Conservation (phyloP, 2,888 invertebrate genomes). For the Venusia cambrica region DNA sequence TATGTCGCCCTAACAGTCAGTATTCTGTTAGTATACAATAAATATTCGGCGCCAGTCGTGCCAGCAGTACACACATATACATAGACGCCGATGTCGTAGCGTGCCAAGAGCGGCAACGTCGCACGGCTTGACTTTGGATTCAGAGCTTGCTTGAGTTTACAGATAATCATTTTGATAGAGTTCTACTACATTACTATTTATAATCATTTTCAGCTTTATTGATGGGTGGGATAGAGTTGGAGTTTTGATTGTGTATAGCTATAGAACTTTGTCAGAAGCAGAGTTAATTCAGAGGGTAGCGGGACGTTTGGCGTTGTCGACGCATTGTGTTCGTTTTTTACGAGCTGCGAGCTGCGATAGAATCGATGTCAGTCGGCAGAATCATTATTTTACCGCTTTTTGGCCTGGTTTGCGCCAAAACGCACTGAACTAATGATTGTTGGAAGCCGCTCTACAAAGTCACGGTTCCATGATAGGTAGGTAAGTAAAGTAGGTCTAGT, state of each 20-base stretch:
- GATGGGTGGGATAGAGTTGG: slow-evolving; percentile 12
- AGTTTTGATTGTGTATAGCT: slow-evolving; percentile 13
- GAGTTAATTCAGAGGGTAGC: slow-evolving; percentile 63
- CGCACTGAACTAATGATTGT: slow-evolving; percentile 16
- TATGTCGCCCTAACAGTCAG: slow-evolving; percentile 70
- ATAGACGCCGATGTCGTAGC: slow-evolving; percentile 68
- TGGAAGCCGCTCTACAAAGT: slow-evolving; percentile 13
- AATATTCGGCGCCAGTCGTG: slow-evolving; percentile 81
- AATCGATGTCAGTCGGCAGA: slow-evolving; percentile 81
- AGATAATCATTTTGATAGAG: slow-evolving; percentile 43
- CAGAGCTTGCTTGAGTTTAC: slow-evolving; percentile 65
- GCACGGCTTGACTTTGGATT: slow-evolving; percentile 63
- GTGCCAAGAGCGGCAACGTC: slow-evolving; percentile 73
- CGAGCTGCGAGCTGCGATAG: slow-evolving; percentile 61
- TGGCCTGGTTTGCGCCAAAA: slow-evolving; percentile 61
- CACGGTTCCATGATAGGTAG: slow-evolving; percentile 1
- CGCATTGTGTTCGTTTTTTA: slow-evolving; percentile 76
- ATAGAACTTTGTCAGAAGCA: slow-evolving; percentile 44
- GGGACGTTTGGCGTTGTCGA: slow-evolving; percentile 63
- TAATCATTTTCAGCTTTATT: slow-evolving; percentile 34
- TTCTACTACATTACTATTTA: slow-evolving; percentile 35
- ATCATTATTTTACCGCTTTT: slow-evolving; percentile 79
- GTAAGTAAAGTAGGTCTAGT: no score
- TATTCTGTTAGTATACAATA: slow-evolving; percentile 81
- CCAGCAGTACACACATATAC: slow-evolving; percentile 76